Evolutionary conservation across 64 coral and sea anemone species (phyloP).

Genomic region (Acropora tenuis): DNA sequence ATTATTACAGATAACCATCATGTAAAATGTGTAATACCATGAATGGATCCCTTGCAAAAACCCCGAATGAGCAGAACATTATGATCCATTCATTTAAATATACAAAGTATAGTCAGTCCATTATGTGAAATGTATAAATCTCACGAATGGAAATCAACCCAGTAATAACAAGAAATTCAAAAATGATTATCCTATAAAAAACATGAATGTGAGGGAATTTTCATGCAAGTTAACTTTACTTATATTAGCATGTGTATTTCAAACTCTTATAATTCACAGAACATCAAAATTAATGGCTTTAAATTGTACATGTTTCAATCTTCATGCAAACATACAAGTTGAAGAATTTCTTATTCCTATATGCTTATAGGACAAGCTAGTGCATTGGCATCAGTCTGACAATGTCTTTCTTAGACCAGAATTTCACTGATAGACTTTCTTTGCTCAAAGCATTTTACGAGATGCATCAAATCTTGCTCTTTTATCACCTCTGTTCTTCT

Average conservation of each 20-base stretch:
- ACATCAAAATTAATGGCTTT: background rate
- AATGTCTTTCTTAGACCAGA: no score
- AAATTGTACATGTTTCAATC: background rate
- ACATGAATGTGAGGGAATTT: no score
- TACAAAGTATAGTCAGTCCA: background rate
- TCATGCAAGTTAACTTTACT: background rate
- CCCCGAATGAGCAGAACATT: background rate
- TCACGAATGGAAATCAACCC: constrained; percentile 2
- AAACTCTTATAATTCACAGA: background rate
- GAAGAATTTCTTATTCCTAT: no score
- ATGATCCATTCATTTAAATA: constrained; percentile 3
- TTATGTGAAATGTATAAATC: background rate
- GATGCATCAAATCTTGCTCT: no score
- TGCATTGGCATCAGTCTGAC: no score
- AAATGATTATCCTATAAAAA: no score
- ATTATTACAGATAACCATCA: constrained; percentile 1
- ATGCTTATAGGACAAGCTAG: no score
- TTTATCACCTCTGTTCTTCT: no score
- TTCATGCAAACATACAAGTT: no score
- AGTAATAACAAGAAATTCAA: no score
- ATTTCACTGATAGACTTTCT: no score
- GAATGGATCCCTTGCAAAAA: constrained; percentile 5
- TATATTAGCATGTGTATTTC: background rate
- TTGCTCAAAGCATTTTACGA: no score
- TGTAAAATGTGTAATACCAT: constrained; percentile 13